Base-by-base conservation (phyloP, 2,888 invertebrate genomes). In the Melieria omissa region DNA sequence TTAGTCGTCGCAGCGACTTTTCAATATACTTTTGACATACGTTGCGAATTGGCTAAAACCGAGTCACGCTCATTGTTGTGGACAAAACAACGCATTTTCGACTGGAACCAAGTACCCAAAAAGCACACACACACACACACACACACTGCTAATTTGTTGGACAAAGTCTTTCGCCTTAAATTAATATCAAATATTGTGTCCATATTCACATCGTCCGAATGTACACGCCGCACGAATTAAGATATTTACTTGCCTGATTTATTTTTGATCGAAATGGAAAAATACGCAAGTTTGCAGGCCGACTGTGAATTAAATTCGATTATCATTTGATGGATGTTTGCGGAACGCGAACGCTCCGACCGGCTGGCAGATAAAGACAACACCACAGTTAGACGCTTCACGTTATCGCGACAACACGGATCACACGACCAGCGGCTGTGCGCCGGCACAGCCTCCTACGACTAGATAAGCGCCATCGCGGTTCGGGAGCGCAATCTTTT, bases 331-430 rank as follows among this genome's bases (percentile, higher is more conserved):
- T 58, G 4, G 55, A 58, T 67, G 60, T 67, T 67, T 58, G 58
- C 14, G 12, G 46, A 42, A 47, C 47, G 58, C 49, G 14, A 10
- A 7, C 49, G 42, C 46, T 55, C 42, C 47, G 60, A 67, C 14
- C 58, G 49, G 42, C 60, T 67, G 58, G 66, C 58, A 60, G 58
- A 67, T 47, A 49, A 67, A 67, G 58, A 60, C 49, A 66, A 57
- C 66, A 67, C 66, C 66, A 47, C 58, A 67, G 58, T 67, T 67
- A 49, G 58, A 67, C 66, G 58, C 66, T 67, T 67, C 58, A 67
- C 60, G 49, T 67, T 67, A 67, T 67, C 66, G 49, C 66, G 58
- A 49, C 49, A 60, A 60, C 58, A 44, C 49, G 47, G 49, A 67
- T 60, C 58, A 67, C 58, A 58, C 58, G 46, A 60, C 42, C 58